Conservation (phyloP, 2,888 invertebrate species). For the Aphodius granarius region DNA sequence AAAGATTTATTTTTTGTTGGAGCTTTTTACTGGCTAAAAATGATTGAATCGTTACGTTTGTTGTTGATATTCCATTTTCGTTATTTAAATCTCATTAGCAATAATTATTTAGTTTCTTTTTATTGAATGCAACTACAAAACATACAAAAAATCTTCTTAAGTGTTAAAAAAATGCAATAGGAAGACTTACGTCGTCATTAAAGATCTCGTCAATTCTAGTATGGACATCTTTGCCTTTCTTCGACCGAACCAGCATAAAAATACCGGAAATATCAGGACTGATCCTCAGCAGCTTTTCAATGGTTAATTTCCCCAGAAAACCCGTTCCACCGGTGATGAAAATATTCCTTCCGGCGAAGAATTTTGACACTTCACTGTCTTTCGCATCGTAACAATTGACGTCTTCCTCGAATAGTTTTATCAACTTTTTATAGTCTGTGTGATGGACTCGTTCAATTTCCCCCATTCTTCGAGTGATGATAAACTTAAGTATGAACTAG, state of each 20-base stretch:
- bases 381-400: slow-evolving; percentile 14
- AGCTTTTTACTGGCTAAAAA: too few relatives aligned
- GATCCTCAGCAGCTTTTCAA: slow-evolving; percentile 40
- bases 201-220: slow-evolving; percentile 38
- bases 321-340: slow-evolving; percentile 54
- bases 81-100: too few relatives aligned
- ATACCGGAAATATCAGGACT: slow-evolving; percentile 39
- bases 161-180: slow-evolving; percentile 1
- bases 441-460: neutral
- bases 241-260: slow-evolving; percentile 43
- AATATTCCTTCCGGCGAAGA: slow-evolving; percentile 29
- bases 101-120: too few relatives aligned
- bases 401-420: slow-evolving; percentile 9
- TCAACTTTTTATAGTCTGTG: neutral
- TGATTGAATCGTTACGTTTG: too few relatives aligned
- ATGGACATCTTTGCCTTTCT: slow-evolving; percentile 39
- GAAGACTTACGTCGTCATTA: slow-evolving; percentile 36
- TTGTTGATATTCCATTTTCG: too few relatives aligned
- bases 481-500: too few relatives aligned
- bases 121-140: too few relatives aligned
- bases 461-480: too few relatives aligned
- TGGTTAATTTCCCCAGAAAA: slow-evolving; percentile 53
- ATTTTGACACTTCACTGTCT: slow-evolving; percentile 21
- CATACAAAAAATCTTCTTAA: neutral
- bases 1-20: too few relatives aligned